Evolutionary conservation across 2,797 vertebrate species (phyloP).

Genomic region (Chrosomus eos): DNA sequence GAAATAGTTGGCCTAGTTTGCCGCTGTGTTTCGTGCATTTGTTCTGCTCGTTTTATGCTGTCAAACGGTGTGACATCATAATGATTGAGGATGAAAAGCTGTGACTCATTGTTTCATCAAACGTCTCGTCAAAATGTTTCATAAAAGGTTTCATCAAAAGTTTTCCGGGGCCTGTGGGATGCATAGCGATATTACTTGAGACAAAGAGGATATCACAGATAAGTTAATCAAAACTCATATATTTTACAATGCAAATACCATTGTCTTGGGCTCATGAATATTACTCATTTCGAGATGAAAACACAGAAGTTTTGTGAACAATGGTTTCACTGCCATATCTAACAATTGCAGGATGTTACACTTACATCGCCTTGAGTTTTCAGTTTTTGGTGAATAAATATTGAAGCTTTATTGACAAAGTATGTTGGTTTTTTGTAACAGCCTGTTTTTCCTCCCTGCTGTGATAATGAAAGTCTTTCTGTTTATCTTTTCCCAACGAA

Average conservation of each 20-base stretch:
- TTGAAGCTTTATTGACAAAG: background rate
- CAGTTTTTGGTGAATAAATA: background rate
- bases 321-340: background rate
- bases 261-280: background rate
- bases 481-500: slow-evolving; percentile 4
- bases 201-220: background rate
- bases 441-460: background rate
- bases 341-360: background rate
- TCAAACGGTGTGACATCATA: slow-evolving; percentile 30
- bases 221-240: background rate
- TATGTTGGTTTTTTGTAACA: background rate
- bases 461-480: background rate
- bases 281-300: background rate
- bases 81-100: background rate
- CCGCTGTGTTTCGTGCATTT: background rate
- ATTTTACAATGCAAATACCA: background rate
- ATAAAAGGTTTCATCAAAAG: background rate
- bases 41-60: slow-evolving; percentile 7
- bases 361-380: background rate
- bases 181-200: background rate
- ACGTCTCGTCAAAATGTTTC: background rate
- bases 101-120: background rate
- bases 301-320: background rate
- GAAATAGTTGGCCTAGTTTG: slow-evolving; percentile 41
- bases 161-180: background rate